Evolutionary conservation across 2,113 vertebrate species (phyloP).

Genomic region (Apistogramma diplotaenia): DNA sequence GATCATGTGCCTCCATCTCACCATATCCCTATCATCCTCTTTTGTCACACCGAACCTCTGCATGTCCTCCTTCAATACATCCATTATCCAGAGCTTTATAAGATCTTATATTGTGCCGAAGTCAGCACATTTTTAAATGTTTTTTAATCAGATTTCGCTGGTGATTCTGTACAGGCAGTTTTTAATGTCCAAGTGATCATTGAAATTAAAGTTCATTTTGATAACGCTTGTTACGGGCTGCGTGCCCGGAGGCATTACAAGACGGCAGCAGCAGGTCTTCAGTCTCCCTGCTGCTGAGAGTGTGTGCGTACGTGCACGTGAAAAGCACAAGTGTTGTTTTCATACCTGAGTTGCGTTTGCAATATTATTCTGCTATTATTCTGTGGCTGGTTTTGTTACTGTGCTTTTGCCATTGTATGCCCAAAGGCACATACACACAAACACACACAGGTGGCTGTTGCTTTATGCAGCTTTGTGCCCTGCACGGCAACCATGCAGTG

Average conservation of each 20-base stretch:
- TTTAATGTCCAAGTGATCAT: not conserved
- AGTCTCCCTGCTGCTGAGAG: not conserved
- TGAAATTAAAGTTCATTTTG: not conserved
- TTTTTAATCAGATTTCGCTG: not conserved
- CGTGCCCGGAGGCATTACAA: not conserved
- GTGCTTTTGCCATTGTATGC: not conserved
- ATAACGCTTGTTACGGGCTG: not conserved
- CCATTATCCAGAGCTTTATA: not conserved
- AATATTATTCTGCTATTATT: not conserved
- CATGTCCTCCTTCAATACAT: not conserved
- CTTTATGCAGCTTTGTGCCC: constrained; percentile 46
- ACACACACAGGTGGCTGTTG: not conserved
- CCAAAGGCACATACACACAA: not conserved
- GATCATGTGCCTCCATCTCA: too few relatives aligned
- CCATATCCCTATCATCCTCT: not conserved
- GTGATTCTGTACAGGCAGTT: not conserved
- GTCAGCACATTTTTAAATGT: not conserved
- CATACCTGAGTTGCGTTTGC: not conserved
- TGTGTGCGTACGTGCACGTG: not conserved
- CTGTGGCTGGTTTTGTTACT: not conserved
- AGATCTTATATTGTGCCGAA: not conserved
- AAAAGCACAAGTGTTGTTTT: not conserved
- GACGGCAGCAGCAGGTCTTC: not conserved
- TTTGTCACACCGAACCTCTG: not conserved
- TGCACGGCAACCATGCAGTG: constrained; percentile 35